Evolutionary conservation across 2,113 vertebrate genomes (phyloP).

Genomic region (Rhea americana): DNA sequence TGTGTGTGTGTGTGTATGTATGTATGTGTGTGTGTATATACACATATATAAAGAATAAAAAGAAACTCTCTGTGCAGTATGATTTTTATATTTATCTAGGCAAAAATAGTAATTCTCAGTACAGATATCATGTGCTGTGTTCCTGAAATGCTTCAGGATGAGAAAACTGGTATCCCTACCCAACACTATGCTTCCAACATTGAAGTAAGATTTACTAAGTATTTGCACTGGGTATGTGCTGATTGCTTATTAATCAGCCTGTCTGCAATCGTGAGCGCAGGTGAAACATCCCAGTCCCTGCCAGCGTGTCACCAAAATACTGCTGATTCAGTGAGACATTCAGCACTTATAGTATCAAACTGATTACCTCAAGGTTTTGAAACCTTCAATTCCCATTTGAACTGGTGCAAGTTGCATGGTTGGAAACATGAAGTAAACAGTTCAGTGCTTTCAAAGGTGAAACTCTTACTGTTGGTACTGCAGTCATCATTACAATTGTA

Average conservation of each 20-base stretch:
- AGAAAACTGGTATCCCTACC: neutral
- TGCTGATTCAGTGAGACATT: neutral
- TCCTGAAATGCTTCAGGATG: neutral
- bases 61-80: neutral
- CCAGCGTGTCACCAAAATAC: neutral
- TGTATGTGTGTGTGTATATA: no score
- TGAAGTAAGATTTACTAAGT: neutral
- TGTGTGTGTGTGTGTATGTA: no score
- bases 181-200: neutral
- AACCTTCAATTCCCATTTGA: neutral
- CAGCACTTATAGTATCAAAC: neutral
- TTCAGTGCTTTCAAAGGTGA: neutral
- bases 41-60: neutral
- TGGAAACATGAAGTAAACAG: neutral
- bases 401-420: no score
- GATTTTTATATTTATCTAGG: neutral
- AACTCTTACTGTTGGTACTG: neutral
- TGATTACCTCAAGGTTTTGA: neutral
- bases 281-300: neutral
- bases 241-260: neutral
- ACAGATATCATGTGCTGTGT: neutral
- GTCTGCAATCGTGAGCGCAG: neutral
- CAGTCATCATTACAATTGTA: neutral
- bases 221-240: accelerated
- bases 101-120: neutral